Evolutionary conservation across 1,140 invertebrate species (phyloP).

Genomic region (Gyrodactylus bullatarudis): DNA sequence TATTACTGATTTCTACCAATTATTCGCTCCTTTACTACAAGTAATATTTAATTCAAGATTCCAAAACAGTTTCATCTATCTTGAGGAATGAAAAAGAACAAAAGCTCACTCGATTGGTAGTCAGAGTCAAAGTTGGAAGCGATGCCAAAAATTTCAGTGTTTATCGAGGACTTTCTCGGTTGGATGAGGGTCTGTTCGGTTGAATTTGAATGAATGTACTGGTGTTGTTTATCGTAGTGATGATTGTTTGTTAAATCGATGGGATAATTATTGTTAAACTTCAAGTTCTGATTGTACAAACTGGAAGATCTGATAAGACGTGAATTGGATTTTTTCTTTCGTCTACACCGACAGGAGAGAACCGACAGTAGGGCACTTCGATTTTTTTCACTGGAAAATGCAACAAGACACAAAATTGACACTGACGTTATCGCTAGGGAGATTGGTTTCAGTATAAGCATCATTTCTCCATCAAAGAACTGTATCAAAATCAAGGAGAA

Average conservation of each 20-base stretch:
- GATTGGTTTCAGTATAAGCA: not conserved
- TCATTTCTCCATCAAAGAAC: not conserved
- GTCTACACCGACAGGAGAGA: not conserved
- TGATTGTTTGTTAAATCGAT: not conserved
- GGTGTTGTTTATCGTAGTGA: not conserved
- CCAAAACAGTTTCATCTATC: too few relatives aligned
- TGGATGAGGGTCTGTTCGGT: not conserved
- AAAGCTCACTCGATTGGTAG: not conserved
- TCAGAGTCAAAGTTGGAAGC: not conserved
- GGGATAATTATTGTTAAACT: not conserved
- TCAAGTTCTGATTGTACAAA: not conserved
- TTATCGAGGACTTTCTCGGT: not conserved
- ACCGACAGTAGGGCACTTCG: not conserved
- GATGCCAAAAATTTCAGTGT: not conserved
- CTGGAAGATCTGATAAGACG: not conserved
- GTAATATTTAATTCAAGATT: too few relatives aligned
- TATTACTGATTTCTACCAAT: too few relatives aligned
- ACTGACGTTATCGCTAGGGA: not conserved
- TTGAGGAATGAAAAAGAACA: too few relatives aligned
- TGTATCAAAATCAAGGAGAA: not conserved
- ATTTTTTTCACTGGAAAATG: not conserved
- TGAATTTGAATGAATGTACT: not conserved
- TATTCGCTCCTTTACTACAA: too few relatives aligned
- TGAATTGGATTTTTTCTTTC: not conserved
- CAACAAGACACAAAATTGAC: not conserved